Base-by-base conservation (phyloP, 2,113 vertebrate species). In the Buteo buteo region DNA sequence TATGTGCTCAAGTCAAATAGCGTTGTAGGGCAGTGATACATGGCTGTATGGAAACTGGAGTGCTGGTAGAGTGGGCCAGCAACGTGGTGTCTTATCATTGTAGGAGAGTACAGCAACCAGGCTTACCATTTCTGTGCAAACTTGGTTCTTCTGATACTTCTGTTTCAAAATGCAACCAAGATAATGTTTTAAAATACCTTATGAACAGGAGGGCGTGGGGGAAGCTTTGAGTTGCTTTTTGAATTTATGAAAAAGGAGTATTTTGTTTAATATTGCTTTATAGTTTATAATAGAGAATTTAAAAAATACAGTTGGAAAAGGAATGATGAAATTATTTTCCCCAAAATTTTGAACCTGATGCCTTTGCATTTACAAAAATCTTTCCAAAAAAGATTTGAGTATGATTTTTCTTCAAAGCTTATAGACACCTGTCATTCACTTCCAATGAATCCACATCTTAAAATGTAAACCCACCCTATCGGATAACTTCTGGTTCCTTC, bases 71-170 rank as follows among this genome's bases (percentile, higher is more conserved):
- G 64, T 3, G 40, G 62, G 54, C 16, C 29, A 31, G 71, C 71
- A 22, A 6, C 0, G 9, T 28, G 32, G 32, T 38, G 45, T 7
- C 52, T 44, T 36, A 17, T 14, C 15, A 3, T 0, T 42, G 17
- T 5, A 15, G 69, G 19, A 31, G 65, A 44, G 28, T 16, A 28
- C 5, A 7, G 24, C n/a, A 38, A 64, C 40, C 10, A 26, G 47
- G 34, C 19, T 40, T 22, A 18, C 42, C 10, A 10, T 29, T 85
- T 65, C 84, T 45, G 17, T 29, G 44, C 32, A 32, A 45, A 21
- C 44, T 16, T 54, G 26, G 24, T n/a, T 79, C 38, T 86, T 65
- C 57, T 42, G 34, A 45, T 21, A 6, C 29, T 66, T 32, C 29
- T 34, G 10, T 31, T 52, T 61, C 45, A 45, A 82, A 66, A 50